Evolutionary conservation across 92 coral and sea anemone species (phyloP), one percentile per base, ranked within the genome.

Genomic region (Diadumene lineata): DNA sequence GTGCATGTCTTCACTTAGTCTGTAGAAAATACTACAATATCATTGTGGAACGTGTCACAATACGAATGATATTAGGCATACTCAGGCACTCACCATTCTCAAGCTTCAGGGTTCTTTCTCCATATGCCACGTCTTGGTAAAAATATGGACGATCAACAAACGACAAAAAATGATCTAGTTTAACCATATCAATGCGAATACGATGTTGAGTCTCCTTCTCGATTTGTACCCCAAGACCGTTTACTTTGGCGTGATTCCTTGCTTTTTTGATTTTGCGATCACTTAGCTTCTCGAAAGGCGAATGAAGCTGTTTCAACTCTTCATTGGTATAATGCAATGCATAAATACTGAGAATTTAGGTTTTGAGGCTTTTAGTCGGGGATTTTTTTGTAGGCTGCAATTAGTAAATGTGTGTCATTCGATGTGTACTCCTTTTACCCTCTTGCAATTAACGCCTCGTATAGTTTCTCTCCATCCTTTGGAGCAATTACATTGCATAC

Each of bases 61-160:
- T 77, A 28, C 83, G 88, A 27, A 83, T 77, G 18, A 71, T 38
- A 60, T 82, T 75, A 31, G 86, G 86, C 81, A 82, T 82, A n/a
- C 70, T 60, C 25, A 82, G 31, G 23, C 44, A 24, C 58, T 84
- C 88, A 18, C 88, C 88, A 60, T 66, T 78, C 34, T 84, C 88
- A 31, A 84, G 72, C 30, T 73, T 79, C 27, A 78, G 56, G 17
- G 74, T 72, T 38, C 75, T 72, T 24, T 34, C 58, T 32, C 71
- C 83, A 43, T 31, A 70, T 16, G 77, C 83, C 7, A 79, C 83
- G 31, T 79, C 83, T 69, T 79, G 83, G 44, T 79, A 56, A 46
- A 79, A 79, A 34, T 79, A 66, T 22, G 82, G 82, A 13, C 62
- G 77, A 32, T 80, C 85, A 55, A 69, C 44, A 23, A 74, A 85